Conservation (phyloP, 2,113 vertebrate species). For the human region GRCh38 chr12:129936001-129936500, state of each 20-base stretch:
- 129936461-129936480: background rate
- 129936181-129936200: background rate
- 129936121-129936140: background rate
- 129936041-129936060: background rate
- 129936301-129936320: background rate
- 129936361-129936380: background rate
- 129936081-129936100: no score
- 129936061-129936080: background rate
- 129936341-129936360: background rate
- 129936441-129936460: background rate
- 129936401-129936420: background rate
- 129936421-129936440: background rate
- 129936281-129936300: background rate
- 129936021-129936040: accelerated
- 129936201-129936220: no score
- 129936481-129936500: accelerated
- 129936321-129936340: background rate
- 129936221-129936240: no score
- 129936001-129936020: background rate
- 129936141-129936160: no score
- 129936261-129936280: background rate
- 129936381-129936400: no score
- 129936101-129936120: background rate
- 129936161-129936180: background rate
- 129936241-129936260: no score